phyloP scores from a whole-genome alignment of 2,888 invertebrate species.

The Oconnorella tubifera region DNA sequence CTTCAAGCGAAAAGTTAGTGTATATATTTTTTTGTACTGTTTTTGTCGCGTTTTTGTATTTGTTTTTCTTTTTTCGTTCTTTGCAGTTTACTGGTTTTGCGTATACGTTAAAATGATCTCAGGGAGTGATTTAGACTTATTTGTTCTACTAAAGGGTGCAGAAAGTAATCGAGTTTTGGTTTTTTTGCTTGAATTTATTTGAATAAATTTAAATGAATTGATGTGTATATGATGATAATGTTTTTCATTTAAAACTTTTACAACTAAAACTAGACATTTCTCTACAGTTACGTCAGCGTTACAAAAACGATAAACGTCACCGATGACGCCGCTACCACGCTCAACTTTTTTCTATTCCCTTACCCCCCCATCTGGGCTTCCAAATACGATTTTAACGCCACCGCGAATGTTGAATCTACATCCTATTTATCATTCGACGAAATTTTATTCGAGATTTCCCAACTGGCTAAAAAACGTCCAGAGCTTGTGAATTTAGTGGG shows the following conservation, averaged over 20 bases:
- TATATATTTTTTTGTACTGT: background rate
- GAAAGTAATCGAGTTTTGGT: no score
- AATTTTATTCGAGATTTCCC: background rate
- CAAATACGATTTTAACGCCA: conserved; percentile 54
- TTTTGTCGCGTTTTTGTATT: no score
- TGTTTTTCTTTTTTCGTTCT: no score
- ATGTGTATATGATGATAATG: no score
- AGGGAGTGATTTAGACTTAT: no score
- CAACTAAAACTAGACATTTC: no score
- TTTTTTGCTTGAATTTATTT: no score
- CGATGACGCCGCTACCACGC: conserved; percentile 61
- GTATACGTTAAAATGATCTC: no score
- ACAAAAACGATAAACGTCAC: conserved; percentile 67
- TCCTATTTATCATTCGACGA: conserved; percentile 20
- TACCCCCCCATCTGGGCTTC: conserved; percentile 70
- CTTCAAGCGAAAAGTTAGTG: conserved; percentile 51
- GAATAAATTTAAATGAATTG: no score
- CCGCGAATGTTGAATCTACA: conserved; percentile 52
- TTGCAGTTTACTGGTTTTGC: no score
- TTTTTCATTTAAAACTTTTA: no score
- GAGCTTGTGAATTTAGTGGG: background rate
- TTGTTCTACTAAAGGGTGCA: no score
- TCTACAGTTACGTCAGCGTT: conserved; percentile 55
- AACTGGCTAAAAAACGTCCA: background rate
- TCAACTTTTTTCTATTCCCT: conserved; percentile 77